Base-by-base conservation (phyloP, 2,113 vertebrate genomes). In the Pedetes capensis region DNA sequence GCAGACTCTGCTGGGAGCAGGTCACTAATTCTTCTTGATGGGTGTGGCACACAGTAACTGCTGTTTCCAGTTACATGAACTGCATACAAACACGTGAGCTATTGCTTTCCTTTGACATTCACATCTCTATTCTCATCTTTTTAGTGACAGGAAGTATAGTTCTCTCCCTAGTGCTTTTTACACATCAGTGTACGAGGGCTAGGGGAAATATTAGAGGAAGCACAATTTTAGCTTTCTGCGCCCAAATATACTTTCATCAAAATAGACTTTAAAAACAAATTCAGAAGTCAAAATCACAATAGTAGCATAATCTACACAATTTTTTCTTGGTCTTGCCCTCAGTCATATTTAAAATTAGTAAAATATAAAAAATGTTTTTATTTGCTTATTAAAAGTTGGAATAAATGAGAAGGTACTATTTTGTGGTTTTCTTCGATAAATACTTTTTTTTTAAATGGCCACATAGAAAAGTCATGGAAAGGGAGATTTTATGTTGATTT, bases 391-490 rank as follows among this genome's bases (percentile, higher is more conserved):
- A 97, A 97, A 98, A 69, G 44, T 89, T 96, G 83, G 93, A 95
- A 97, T 94, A 98, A 97, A 93, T 96, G 39, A 97, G 85, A 97
- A 97, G 86, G 96, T 97, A 97, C 82, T 98, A 93, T 97, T 98
- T 98, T 97, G 87, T 97, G 86, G 18, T 69, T 95, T 95, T 97
- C 95, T 91, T 94, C 66, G 93, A 3, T 44, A 51, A 82, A 90
- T 29, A 69, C 0, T 0, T 97, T 64, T 79, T 61, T 84, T 39
- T 44, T n/a, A n/a, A n/a, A n/a, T n/a, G n/a, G n/a, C n/a, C n/a
- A n/a, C n/a, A n/a, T n/a, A n/a, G 27, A 51, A 96, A 97, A 98
- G 96, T 85, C 96, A 98, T 98, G 91, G 92, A 85, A 98, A 97
- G 81, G 81, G 97, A 97, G 85, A 97, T 97, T 96, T 94, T 98